phyloP scores from a whole-genome alignment of 2,888 invertebrate genomes.

The Papilio elwesi region DNA sequence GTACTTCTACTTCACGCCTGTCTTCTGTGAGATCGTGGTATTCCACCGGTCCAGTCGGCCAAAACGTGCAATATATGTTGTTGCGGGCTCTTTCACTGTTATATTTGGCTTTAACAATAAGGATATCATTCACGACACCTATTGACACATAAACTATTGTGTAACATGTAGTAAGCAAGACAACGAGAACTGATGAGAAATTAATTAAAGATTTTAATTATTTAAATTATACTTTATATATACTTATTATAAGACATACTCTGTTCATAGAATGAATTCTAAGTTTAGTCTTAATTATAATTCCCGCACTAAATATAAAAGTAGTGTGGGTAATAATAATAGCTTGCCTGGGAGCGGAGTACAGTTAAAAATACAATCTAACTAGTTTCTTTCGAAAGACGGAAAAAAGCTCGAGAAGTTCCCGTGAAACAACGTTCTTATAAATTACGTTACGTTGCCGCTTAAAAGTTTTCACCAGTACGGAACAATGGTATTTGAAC shows the following conservation, averaged over 20 bases:
- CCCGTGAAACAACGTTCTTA: constrained; percentile 20
- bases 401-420: constrained; percentile 22
- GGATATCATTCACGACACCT: too few relatives aligned
- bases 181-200: too few relatives aligned
- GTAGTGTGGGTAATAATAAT: not conserved
- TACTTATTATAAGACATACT: not conserved
- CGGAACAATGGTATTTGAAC: constrained; percentile 15
- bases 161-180: too few relatives aligned
- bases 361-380: constrained; percentile 34
- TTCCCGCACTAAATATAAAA: not conserved
- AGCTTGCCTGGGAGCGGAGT: not conserved
- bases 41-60: too few relatives aligned
- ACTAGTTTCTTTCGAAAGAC: not conserved
- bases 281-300: not conserved
- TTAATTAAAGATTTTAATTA: too few relatives aligned
- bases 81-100: too few relatives aligned
- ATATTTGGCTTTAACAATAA: too few relatives aligned
- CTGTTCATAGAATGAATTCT: not conserved
- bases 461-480: constrained; percentile 1
- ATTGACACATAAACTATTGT: too few relatives aligned
- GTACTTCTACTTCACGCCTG: too few relatives aligned
- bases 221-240: too few relatives aligned
- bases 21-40: too few relatives aligned
- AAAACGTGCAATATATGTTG: too few relatives aligned
- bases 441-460: not conserved